Evolutionary conservation across 92 coral and sea anemone genomes (phyloP).

Genomic region (Parazoanthus darwini): DNA sequence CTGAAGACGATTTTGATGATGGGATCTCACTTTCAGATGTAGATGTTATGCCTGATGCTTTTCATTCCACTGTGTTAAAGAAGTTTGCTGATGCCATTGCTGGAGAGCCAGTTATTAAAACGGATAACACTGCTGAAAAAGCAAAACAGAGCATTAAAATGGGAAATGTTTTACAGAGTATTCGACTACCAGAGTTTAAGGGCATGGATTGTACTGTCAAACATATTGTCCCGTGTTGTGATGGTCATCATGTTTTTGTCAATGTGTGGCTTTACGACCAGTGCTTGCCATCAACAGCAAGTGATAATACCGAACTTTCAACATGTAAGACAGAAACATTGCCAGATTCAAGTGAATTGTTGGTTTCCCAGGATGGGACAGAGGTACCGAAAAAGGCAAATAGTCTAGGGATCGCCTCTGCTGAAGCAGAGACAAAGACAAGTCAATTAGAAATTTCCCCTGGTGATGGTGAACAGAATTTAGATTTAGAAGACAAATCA

Average conservation of each 20-base stretch:
- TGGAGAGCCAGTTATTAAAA: constrained; percentile 49
- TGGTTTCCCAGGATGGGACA: neutral
- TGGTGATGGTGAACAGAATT: neutral
- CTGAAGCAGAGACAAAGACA: neutral
- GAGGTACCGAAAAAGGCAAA: neutral
- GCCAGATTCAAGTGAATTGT: neutral
- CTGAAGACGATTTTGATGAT: constrained; percentile 60
- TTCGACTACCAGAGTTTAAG: constrained; percentile 57
- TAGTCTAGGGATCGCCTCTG: neutral
- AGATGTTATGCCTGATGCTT: constrained; percentile 53
- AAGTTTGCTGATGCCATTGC: constrained; percentile 85
- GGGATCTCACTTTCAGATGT: constrained; percentile 37
- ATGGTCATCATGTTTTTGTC: constrained; percentile 79
- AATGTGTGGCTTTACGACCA: constrained; percentile 48
- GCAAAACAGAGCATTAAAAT: constrained; percentile 44
- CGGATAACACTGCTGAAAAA: constrained; percentile 45
- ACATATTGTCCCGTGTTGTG: constrained; percentile 83
- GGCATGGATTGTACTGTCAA: constrained; percentile 50
- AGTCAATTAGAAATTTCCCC: neutral
- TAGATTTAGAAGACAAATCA: neutral
- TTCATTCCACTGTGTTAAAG: constrained; percentile 80
- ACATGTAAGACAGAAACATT: neutral
- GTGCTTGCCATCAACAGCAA: neutral
- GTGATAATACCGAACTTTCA: neutral
- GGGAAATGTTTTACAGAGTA: constrained; percentile 71